phyloP scores from a whole-genome alignment of 2,113 vertebrate genomes.

The Hypomesus transpacificus region DNA sequence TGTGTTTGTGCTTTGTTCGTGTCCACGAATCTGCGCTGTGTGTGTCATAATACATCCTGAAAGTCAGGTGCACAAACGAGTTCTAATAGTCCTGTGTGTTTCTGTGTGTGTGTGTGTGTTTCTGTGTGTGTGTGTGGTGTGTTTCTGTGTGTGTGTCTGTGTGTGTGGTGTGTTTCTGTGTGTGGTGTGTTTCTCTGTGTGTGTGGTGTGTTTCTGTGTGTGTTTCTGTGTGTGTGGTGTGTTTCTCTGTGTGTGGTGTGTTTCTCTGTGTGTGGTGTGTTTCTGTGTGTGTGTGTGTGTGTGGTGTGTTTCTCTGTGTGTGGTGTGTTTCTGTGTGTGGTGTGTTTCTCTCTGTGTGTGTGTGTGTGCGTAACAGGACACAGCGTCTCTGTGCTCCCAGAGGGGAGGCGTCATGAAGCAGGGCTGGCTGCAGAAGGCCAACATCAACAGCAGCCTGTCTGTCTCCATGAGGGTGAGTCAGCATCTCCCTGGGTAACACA shows the following conservation, averaged over 20 bases:
- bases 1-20: too few species aligned
- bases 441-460: conserved; percentile 94
- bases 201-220: not conserved
- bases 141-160: too few species aligned
- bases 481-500: not conserved
- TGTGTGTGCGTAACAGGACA: conserved; percentile 75
- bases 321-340: not conserved
- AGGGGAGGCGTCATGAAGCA: conserved; percentile 94
- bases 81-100: too few species aligned
- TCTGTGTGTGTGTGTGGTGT: too few species aligned
- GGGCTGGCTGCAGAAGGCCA: conserved; percentile 97
- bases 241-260: too few species aligned
- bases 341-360: not conserved
- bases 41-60: too few species aligned
- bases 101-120: too few species aligned
- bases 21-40: too few species aligned
- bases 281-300: too few species aligned
- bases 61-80: too few species aligned
- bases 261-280: not conserved
- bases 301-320: not conserved
- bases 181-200: not conserved
- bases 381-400: conserved; percentile 89
- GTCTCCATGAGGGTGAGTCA: conserved; percentile 95
- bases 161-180: too few species aligned
- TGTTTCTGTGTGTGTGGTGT: not conserved